A percentile compares a stretch with the other conserved stretches of the same genome.
Conservation (phyloP, 2,113 vertebrate genomes). For the Cinclus mexicanus region DNA sequence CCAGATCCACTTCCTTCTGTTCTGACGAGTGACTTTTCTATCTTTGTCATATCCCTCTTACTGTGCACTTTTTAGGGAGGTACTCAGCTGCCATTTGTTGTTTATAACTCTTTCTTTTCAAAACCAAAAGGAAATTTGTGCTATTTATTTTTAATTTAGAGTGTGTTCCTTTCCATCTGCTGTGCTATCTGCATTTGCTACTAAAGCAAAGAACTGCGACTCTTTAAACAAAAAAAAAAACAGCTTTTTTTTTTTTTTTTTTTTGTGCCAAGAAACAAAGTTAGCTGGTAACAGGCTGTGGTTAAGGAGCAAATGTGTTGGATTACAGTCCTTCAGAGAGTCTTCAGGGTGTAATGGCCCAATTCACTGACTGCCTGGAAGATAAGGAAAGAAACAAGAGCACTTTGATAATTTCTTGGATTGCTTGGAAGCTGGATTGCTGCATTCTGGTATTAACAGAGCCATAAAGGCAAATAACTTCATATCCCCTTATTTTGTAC, state of each 20-base stretch:
- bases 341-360: neutral
- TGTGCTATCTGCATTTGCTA: neutral
- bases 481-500: conserved; percentile 29
- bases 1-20: neutral
- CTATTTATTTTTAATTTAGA: neutral
- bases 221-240: neutral
- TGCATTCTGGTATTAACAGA: neutral
- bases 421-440: neutral
- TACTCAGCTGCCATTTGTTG: neutral
- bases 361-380: neutral
- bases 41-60: neutral
- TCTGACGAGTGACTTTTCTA: neutral
- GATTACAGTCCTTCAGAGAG: neutral
- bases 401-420: conserved; percentile 21
- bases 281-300: neutral
- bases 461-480: conserved; percentile 43
- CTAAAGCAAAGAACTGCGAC: neutral
- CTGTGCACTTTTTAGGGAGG: neutral
- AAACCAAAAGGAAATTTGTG: neutral
- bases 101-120: neutral
- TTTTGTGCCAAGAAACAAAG: neutral
- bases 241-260: neutral
- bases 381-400: conserved; percentile 23
- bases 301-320: neutral
- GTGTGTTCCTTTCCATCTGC: neutral